phyloP scores from a whole-genome alignment of 2,888 invertebrate species.

The Trichopoda pennipes region DNA sequence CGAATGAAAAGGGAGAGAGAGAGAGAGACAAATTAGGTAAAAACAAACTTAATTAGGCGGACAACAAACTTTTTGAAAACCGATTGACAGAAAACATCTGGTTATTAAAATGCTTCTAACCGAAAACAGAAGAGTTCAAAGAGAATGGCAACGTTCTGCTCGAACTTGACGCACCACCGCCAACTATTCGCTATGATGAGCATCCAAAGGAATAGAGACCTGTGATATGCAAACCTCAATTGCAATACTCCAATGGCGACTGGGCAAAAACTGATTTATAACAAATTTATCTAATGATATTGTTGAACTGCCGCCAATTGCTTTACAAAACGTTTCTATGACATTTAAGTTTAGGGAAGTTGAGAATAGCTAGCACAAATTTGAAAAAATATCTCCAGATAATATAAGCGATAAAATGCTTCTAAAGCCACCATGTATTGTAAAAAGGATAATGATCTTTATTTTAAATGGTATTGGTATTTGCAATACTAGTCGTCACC shows the following conservation, averaged over 20 bases:
- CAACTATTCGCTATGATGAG: background rate
- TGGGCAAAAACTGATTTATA: background rate
- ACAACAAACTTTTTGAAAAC: no score
- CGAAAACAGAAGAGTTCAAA: no score
- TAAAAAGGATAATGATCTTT: background rate
- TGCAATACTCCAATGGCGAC: background rate
- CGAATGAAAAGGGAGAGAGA: no score
- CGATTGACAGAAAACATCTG: no score
- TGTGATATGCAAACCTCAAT: slow-evolving; percentile 2
- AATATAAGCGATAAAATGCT: background rate
- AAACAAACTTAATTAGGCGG: no score
- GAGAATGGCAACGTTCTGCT: no score
- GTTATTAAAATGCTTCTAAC: no score
- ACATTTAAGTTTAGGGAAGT: no score
- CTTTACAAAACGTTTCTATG: no score
- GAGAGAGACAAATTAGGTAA: no score
- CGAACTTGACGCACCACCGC: slow-evolving; percentile 1
- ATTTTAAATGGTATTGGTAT: background rate
- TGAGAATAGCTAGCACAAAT: no score
- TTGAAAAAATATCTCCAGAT: no score
- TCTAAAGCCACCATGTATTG: background rate
- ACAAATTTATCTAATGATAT: background rate
- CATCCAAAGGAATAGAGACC: background rate
- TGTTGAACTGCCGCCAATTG: background rate
- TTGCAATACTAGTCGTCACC: background rate